Evolutionary conservation across 1,140 invertebrate species (phyloP).

Genomic region (Planococcus citri): DNA sequence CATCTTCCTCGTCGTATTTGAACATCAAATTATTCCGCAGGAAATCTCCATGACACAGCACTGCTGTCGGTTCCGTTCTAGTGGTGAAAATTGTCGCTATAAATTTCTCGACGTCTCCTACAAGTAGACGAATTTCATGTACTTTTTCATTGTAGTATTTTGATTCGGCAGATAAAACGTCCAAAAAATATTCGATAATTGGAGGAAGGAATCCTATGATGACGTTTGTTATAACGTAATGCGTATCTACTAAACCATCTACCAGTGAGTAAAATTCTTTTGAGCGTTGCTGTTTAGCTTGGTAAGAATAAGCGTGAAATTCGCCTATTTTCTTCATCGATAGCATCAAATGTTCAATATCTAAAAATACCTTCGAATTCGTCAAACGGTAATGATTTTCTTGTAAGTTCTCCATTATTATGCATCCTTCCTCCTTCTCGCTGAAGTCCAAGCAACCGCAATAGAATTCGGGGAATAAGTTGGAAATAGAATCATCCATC

Average conservation of each 20-base stretch:
- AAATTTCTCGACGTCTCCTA: background rate
- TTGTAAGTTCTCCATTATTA: constrained; percentile 33
- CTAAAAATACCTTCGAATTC: background rate
- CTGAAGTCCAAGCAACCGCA: background rate
- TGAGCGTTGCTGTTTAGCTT: background rate
- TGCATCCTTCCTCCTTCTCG: background rate
- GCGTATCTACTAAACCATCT: constrained; percentile 11
- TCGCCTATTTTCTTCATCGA: background rate
- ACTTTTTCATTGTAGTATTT: background rate
- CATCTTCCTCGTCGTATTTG: constrained; percentile 30
- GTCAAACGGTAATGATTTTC: constrained; percentile 22
- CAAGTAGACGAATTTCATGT: too few species aligned
- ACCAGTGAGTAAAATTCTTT: constrained; percentile 27
- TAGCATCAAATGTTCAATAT: background rate
- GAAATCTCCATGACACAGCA: constrained; percentile 41
- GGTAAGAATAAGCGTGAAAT: background rate
- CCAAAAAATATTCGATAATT: background rate
- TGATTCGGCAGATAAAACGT: background rate
- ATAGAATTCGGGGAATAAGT: background rate
- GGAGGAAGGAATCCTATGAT: background rate
- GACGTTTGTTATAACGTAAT: background rate
- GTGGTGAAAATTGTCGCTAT: background rate
- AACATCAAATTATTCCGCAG: constrained; percentile 43
- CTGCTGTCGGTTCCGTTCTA: constrained; percentile 31
- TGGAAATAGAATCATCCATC: background rate